phyloP scores from a whole-genome alignment of 2,113 vertebrate species.

The Numida meleagris region DNA sequence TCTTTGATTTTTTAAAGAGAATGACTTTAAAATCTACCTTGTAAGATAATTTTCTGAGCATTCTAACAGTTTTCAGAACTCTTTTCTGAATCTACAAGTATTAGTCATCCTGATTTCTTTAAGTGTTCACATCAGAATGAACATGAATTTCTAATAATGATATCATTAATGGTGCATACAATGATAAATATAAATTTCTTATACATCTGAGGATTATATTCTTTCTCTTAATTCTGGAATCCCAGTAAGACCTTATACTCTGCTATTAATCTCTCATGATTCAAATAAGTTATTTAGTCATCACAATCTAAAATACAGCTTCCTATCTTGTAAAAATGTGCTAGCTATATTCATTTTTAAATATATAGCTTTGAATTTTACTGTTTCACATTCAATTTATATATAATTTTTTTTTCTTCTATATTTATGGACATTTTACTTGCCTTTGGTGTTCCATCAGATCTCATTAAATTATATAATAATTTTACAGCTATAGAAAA shows the following conservation, averaged over 20 bases:
- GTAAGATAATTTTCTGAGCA: background rate
- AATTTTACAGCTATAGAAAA: background rate
- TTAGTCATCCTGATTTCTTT: background rate
- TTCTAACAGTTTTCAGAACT: background rate
- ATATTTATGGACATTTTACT: background rate
- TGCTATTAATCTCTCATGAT: background rate
- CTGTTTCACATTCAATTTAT: background rate
- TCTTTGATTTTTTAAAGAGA: background rate
- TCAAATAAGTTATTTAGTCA: background rate
- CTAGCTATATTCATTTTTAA: background rate
- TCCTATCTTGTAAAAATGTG: background rate
- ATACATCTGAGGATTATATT: background rate
- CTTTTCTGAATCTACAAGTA: background rate
- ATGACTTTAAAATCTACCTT: background rate
- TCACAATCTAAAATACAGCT: background rate
- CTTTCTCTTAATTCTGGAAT: background rate
- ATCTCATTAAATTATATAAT: background rate
- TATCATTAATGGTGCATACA: background rate
- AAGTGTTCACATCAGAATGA: fast-evolving
- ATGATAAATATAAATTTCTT: background rate
- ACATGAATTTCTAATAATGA: background rate
- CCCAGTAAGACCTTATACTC: background rate
- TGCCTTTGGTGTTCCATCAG: background rate
- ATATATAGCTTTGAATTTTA: background rate
- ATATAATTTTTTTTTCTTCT: background rate